phyloP scores from a whole-genome alignment of 2,797 vertebrate genomes.

The Holocentrus rufus region DNA sequence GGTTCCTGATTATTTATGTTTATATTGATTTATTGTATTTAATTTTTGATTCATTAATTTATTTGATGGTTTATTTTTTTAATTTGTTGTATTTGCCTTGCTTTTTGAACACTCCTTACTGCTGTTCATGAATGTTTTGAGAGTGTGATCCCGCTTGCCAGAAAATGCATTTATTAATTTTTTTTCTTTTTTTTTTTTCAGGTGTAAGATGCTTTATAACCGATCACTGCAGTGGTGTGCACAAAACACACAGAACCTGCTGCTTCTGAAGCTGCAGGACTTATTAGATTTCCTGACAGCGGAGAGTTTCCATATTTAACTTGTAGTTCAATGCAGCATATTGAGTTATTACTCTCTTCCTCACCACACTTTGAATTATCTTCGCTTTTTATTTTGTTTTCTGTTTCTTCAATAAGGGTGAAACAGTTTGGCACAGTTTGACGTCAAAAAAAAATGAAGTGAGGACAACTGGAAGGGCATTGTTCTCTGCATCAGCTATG shows the following conservation, averaged over 20 bases:
- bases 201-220: neutral
- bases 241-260: neutral
- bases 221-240: neutral
- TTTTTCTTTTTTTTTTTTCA: conserved; percentile 1
- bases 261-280: neutral
- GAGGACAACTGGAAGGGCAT: no score
- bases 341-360: no score
- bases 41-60: conserved; percentile 58
- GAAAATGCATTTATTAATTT: neutral
- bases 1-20: conserved; percentile 48
- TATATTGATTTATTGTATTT: conserved; percentile 48
- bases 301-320: neutral
- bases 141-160: conserved; percentile 4
- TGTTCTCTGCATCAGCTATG: no score
- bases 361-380: no score
- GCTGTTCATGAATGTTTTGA: conserved; percentile 33
- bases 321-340: neutral
- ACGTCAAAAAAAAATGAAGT: no score
- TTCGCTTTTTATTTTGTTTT: no score
- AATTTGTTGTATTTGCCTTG: conserved; percentile 64
- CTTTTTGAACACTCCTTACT: conserved; percentile 51
- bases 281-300: neutral
- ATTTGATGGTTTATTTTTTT: conserved; percentile 65
- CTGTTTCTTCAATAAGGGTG: neutral
- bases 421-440: neutral